These are phyloP conservation scores for Phataginus tetradactyla DNA, from an alignment of 2,797 vertebrate species.

Conservation along the genomic window DNA sequence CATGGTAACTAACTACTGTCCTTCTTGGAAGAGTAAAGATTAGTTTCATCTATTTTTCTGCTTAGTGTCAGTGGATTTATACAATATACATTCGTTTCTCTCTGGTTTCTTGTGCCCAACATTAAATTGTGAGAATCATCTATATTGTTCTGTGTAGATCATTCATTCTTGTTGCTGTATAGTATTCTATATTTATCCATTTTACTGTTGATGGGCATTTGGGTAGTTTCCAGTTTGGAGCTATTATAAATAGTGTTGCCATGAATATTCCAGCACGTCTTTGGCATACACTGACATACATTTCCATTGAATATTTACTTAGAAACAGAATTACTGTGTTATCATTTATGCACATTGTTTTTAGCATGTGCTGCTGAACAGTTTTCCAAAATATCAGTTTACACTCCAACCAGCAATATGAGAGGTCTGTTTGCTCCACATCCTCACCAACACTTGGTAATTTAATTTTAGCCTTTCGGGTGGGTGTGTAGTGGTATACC, in stretches of 20 bases:
- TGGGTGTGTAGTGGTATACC: not conserved
- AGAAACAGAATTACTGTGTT: not conserved
- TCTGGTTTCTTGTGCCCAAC: not conserved
- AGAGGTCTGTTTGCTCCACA: not conserved
- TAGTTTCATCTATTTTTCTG: not conserved
- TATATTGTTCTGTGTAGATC: not conserved
- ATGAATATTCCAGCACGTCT: not conserved
- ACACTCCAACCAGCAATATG: not conserved
- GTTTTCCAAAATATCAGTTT: not conserved
- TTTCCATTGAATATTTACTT: not conserved
- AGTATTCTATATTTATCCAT: not conserved
- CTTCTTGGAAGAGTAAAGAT: not conserved
- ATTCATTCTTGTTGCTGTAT: not conserved
- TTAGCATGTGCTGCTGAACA: not conserved
- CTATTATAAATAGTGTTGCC: not conserved
- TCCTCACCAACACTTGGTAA: not conserved
- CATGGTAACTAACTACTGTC: not conserved
- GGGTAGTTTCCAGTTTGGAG: not conserved
- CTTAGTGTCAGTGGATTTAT: not conserved
- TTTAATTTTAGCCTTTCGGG: conserved; percentile 21
- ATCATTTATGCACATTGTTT: not conserved
- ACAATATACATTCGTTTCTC: not conserved
- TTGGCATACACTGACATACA: not conserved
- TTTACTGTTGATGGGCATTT: not conserved
- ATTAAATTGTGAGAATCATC: not conserved